These are phyloP conservation scores for Epizoanthus ramosus DNA, from an alignment of 92 coral and sea anemone species.

Conservation along the genomic window DNA sequence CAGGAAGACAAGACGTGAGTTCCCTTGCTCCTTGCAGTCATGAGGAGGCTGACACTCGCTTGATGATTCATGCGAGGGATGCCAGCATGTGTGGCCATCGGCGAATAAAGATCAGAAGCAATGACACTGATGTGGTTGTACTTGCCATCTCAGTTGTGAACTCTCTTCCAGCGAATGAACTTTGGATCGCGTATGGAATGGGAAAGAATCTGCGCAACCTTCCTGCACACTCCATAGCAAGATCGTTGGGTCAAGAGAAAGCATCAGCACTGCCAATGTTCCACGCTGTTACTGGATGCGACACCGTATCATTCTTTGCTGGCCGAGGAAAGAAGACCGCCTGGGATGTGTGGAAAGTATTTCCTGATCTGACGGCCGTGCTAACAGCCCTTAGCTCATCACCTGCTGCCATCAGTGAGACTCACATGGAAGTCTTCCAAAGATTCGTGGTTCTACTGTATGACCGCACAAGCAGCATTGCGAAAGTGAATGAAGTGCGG, in stretches of 20 bases:
- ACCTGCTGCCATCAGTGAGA: too few species aligned
- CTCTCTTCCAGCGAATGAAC: conserved; percentile 6
- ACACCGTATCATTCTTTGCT: too few species aligned
- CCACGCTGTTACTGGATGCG: too few species aligned
- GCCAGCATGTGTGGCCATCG: conserved; percentile 35
- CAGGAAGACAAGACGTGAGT: neutral
- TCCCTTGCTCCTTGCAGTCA: conserved; percentile 53
- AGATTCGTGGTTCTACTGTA: conserved; percentile 53
- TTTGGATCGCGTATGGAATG: too few species aligned
- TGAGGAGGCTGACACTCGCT: conserved; percentile 60
- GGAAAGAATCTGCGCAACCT: too few species aligned
- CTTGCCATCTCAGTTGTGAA: conserved; percentile 63
- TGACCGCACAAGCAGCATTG: conserved; percentile 53
- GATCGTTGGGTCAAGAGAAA: too few species aligned
- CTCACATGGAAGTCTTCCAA: conserved; percentile 40
- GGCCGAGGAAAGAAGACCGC: too few species aligned
- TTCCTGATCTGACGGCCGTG: too few species aligned
- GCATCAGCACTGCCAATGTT: too few species aligned
- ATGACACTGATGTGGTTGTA: conserved; percentile 69
- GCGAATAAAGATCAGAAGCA: conserved; percentile 46
- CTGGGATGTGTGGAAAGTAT: too few species aligned
- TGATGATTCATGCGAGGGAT: conserved; percentile 55
- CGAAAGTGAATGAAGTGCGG: conserved; percentile 50
- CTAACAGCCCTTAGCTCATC: too few species aligned
- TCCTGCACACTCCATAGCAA: too few species aligned